Base-by-base conservation (phyloP, 37 sponge, comb jelly and placozoan species). In the Geodia barretti region DNA sequence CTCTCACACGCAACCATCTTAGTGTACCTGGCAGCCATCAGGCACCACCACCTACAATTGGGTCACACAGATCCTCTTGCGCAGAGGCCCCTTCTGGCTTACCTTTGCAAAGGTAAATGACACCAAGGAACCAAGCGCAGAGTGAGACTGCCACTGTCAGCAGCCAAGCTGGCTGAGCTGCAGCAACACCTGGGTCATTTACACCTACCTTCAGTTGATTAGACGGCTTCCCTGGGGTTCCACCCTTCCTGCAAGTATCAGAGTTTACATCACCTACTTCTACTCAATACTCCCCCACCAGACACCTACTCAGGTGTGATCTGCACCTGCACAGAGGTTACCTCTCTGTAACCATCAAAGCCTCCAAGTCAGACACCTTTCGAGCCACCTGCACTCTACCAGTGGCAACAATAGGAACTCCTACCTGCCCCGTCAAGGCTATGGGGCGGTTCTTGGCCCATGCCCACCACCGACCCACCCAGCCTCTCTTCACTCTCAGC, bases 1-100 rank as follows among this genome's bases (percentile, higher is more conserved):
- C 26, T 77, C 5, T 5, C 39, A 38, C 41, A 33, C 39, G 20
- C 9, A 5, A 43, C 78, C n/a, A 84, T 84, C 42, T 58, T n/a
- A 47, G 25, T 41, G 1, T 84, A 84, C 76, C 76, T 83, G 1
- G 17, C 76, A 17, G 84, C 67, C 20, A 35, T 83, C 39, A 35
- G 84, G 24, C 54, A 39, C 24, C 24, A 28, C 37, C 84, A 83
- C 60, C 23, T 83, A 0, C 35, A 64, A 40, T 8, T 35, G 0
- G 83, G 74, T 23, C 30, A 37, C 41, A 20, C 74, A 43, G 47
- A 73, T 31, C 47, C 74, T 9, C n/a, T n/a, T n/a, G 21, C 62
- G 28, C 9, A 2, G 5, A 4, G 14, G 1, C 3, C 36, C 63
- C 61, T 36, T 4, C 63, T 61, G 36, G 19, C 7, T 4, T 3